Percentiles rank a stretch among this genome's conserved stretches.
Conservation (phyloP, 2,113 vertebrate genomes). For the Cochlearius cochlearius region DNA sequence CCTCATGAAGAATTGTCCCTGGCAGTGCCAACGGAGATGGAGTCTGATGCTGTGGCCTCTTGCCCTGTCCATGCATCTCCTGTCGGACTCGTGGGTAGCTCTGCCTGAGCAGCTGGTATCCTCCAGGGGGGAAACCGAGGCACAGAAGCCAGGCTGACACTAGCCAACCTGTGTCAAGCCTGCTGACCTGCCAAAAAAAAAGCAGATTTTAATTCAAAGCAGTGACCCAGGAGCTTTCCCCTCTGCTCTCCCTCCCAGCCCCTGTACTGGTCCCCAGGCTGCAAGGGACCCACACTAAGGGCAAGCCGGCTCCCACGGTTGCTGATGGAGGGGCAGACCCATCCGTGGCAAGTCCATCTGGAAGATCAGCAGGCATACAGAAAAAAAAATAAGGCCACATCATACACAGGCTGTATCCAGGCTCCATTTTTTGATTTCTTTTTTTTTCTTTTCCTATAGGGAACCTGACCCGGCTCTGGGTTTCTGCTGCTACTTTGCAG, state of each 20-base stretch:
- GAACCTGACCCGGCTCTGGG: not conserved
- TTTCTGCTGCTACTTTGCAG: not conserved
- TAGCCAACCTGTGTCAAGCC: not conserved
- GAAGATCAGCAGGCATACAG: not conserved
- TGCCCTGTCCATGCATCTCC: not conserved
- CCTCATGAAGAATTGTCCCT: not conserved
- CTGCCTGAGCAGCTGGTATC: not conserved
- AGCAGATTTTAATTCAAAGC: not conserved
- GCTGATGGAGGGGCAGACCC: not conserved
- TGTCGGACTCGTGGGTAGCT: not conserved
- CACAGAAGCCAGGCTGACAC: not conserved
- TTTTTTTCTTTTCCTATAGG: not conserved
- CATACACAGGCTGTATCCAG: not conserved
- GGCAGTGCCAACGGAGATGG: not conserved
- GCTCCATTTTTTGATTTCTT: not conserved
- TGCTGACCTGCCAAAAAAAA: not conserved
- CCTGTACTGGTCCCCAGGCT: fast-evolving
- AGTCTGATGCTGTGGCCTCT: not conserved
- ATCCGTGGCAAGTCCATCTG: not conserved
- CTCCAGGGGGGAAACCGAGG: not conserved
- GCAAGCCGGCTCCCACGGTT: not conserved
- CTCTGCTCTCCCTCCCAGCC: not conserved
- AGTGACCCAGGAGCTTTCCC: not conserved
- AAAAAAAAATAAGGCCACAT: not conserved
- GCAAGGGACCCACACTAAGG: not conserved